A percentile compares a stretch with the other conserved stretches of the same genome.
Evolutionary conservation across 2,888 invertebrate species (phyloP).

Genomic region (Kryphioiulus occultus): DNA sequence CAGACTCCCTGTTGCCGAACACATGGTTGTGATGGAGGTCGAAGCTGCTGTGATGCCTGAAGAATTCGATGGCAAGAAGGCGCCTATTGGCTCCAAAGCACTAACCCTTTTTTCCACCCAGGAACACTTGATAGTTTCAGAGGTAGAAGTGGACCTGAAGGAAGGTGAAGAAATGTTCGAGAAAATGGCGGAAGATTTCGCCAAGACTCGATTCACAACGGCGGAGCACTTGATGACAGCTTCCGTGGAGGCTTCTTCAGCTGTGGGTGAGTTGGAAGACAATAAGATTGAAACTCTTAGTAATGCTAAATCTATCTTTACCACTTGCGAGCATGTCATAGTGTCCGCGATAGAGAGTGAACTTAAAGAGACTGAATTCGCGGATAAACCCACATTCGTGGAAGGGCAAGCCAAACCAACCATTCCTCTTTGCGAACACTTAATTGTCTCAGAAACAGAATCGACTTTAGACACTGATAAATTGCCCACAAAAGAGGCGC

Average conservation of each 20-base stretch:
- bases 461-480: not conserved
- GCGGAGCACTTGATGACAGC: constrained; percentile 48
- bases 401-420: constrained; percentile 48
- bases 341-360: constrained; percentile 51
- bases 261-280: constrained; percentile 44
- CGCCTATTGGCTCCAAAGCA: constrained; percentile 43
- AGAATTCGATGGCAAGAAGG: constrained; percentile 41
- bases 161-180: constrained; percentile 33
- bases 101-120: constrained; percentile 49
- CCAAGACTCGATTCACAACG: constrained; percentile 36
- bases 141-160: constrained; percentile 48
- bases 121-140: constrained; percentile 50
- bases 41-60: constrained; percentile 48
- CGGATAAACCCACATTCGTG: constrained; percentile 51
- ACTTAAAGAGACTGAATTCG: constrained; percentile 45
- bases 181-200: not conserved
- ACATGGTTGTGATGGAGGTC: constrained; percentile 56
- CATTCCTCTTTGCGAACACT: constrained; percentile 45
- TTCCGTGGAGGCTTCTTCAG: constrained; percentile 39
- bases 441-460: constrained; percentile 44
- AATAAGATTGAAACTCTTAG: not conserved
- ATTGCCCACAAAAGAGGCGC: not conserved
- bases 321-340: constrained; percentile 53
- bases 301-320: constrained; percentile 32
- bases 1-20: constrained; percentile 52